A percentile compares a stretch with the other conserved stretches of the same genome.
Evolutionary conservation across 2,113 vertebrate genomes (phyloP).

Genomic region (Emydocephalus ijimae): DNA sequence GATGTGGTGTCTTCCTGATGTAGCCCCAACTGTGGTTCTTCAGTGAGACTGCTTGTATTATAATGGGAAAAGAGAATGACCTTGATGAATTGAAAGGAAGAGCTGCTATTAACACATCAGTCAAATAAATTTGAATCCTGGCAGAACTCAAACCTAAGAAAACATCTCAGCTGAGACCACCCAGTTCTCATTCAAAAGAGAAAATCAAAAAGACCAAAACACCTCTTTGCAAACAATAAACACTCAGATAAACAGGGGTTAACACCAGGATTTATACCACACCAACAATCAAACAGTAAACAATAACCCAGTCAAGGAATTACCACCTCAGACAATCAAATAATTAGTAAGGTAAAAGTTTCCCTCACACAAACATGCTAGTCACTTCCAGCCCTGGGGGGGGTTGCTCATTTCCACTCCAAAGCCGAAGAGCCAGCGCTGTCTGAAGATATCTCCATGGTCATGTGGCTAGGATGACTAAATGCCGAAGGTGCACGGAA

Average conservation of each 20-base stretch:
- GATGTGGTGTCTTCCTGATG: neutral
- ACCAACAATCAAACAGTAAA: neutral
- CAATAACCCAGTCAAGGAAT: neutral
- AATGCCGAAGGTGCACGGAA: too few relatives aligned
- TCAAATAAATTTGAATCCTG: neutral
- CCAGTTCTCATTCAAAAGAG: neutral
- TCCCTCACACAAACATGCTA: too few relatives aligned
- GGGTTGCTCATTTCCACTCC: too few relatives aligned
- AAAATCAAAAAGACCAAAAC: neutral
- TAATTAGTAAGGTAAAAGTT: neutral
- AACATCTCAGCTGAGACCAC: neutral
- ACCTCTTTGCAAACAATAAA: neutral
- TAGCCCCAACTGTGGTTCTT: neutral
- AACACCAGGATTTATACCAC: neutral
- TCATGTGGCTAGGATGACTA: too few relatives aligned
- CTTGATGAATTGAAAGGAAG: neutral
- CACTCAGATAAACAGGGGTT: neutral
- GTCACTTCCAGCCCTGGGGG: too few relatives aligned
- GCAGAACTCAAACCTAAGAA: neutral
- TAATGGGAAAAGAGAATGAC: neutral
- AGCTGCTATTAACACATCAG: neutral
- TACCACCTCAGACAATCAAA: neutral
- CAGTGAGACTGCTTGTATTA: neutral
- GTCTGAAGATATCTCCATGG: too few relatives aligned
- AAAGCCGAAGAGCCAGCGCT: too few relatives aligned